phyloP scores from a whole-genome alignment of 2,888 invertebrate species.

The Dicycla oo region DNA sequence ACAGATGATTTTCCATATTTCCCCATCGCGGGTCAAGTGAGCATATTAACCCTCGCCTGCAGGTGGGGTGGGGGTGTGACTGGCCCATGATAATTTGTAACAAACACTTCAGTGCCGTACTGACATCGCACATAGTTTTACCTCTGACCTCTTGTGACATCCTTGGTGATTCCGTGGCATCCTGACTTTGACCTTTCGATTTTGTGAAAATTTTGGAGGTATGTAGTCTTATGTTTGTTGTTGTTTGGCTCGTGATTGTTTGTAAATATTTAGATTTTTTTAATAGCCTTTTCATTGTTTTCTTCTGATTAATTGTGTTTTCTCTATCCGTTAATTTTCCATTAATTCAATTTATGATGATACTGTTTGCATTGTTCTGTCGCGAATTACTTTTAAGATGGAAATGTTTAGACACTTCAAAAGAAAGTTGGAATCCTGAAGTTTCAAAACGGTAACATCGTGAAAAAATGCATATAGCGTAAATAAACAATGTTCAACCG shows the following conservation, averaged over 20 bases:
- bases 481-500: slow-evolving; percentile 10
- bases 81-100: slow-evolving; percentile 82
- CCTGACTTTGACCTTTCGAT: slow-evolving; percentile 38
- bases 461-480: not conserved
- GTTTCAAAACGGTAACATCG: not conserved
- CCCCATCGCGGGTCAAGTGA: slow-evolving; percentile 83
- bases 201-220: slow-evolving; percentile 38
- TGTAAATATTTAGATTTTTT: not conserved
- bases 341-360: not conserved
- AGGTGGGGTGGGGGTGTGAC: slow-evolving; percentile 84
- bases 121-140: slow-evolving; percentile 84
- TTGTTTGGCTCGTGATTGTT: not conserved
- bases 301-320: not conserved
- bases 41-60: slow-evolving; percentile 83
- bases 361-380: not conserved
- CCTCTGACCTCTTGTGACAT: slow-evolving; percentile 80
- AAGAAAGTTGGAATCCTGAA: not conserved
- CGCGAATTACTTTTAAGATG: not conserved
- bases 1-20: slow-evolving; percentile 80
- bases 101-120: slow-evolving; percentile 83
- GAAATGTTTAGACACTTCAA: not conserved
- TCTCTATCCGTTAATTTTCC: not conserved
- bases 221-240: slow-evolving; percentile 9
- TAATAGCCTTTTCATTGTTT: not conserved
- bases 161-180: slow-evolving; percentile 63